Base-by-base conservation (phyloP, 2,797 vertebrate genomes). In the Enteromius argenteus region DNA sequence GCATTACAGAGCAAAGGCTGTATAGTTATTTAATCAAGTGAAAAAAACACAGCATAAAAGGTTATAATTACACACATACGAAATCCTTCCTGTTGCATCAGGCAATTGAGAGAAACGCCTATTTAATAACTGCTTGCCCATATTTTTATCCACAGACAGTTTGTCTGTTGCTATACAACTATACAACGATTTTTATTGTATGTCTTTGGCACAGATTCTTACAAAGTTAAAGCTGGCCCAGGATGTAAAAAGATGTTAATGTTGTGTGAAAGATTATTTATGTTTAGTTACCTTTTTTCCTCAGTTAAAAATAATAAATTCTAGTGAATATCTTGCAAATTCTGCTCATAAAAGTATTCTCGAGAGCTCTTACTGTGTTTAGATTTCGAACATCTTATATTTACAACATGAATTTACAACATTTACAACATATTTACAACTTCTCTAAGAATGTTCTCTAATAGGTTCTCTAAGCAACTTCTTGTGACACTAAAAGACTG, bases 381-480 rank as follows among this genome's bases (percentile, higher is more conserved):
- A 74, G 49, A 66, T 64, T 51, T 79, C 5, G 66, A 19, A 78
- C 23, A 49, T 19, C 75, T 66, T 27, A 46, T 19, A 62, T 44
- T 62, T 60, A 30, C 8, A 51, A 46, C 76, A 30, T 17, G 6
- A 14, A 5, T 53, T 53, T 53, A 21, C 19, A 42, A 32, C 44
- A 46, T 46, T 49, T 15, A 62, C 53, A 56, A 19, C 17, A 49
- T 72, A 23, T 72, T 44, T 72, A 19, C 17, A 73, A 49, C 42
- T 44, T 44, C 42, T 44, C 42, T 44, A 11, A 42, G 10, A 42
- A 42, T 10, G 42, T 44, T 44, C 10, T 44, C 10, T 11, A 44
- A 44, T 44, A 76, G 11, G 9, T 39, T 13, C 14, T 58, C 27
- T n/a, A 14, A 79, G 23, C 35, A 46, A 64, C 60, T 32, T 64